phyloP scores from a whole-genome alignment of 2,113 vertebrate species.

The Phalacrocorax aristotelis region DNA sequence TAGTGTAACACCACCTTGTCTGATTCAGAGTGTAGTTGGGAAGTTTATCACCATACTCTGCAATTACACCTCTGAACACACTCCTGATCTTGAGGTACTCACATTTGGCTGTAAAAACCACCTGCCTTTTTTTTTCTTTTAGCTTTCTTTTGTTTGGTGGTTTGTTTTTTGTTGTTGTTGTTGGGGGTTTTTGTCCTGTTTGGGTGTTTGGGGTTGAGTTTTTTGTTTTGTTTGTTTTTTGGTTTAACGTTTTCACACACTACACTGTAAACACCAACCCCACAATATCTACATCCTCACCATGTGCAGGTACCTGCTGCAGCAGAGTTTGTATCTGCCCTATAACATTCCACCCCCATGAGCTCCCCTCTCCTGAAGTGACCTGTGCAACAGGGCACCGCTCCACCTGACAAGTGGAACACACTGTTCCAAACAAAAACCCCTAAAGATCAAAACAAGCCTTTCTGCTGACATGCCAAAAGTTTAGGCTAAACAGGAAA shows the following conservation, averaged over 20 bases:
- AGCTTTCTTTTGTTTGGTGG: too few species aligned
- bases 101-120: background rate
- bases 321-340: background rate
- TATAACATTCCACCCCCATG: background rate
- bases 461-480: conserved; percentile 49
- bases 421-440: background rate
- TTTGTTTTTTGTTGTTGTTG: too few species aligned
- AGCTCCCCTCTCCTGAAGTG: background rate
- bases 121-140: background rate
- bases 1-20: background rate
- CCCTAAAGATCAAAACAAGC: conserved; percentile 26
- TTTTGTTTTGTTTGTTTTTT: background rate
- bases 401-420: conserved; percentile 24
- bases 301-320: background rate
- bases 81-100: background rate
- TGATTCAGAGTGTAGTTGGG: background rate
- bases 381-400: background rate
- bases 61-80: background rate
- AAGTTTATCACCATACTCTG: background rate
- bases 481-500: conserved; percentile 55
- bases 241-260: background rate
- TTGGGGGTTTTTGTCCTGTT: too few species aligned
- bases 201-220: too few species aligned
- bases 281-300: background rate
- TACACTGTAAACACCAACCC: background rate